phyloP scores from a whole-genome alignment of 2,797 vertebrate genomes.

The Limnodromus scolopaceus region DNA sequence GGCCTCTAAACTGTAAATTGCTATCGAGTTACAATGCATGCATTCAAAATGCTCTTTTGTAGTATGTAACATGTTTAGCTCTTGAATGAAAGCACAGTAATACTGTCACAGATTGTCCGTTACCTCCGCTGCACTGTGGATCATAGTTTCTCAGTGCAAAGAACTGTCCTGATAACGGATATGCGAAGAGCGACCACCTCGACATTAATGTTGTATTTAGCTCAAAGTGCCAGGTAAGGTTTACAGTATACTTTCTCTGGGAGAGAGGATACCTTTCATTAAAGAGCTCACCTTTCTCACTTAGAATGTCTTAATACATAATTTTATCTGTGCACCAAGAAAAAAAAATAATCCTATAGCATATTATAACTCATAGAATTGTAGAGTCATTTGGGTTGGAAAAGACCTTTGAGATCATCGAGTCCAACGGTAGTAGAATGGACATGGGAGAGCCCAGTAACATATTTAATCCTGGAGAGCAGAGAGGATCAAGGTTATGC shows the following conservation, averaged over 20 bases:
- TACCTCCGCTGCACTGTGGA: constrained; percentile 46
- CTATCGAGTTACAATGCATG: not conserved
- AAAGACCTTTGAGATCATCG: not conserved
- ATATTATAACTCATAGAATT: not conserved
- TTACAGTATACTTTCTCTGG: not conserved
- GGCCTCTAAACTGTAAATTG: not conserved
- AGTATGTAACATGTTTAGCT: constrained; percentile 12
- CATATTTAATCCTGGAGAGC: not conserved
- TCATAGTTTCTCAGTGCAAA: not conserved
- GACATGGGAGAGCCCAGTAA: not conserved
- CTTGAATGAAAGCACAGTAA: constrained; percentile 14
- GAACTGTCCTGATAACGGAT: not conserved
- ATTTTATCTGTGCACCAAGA: not conserved
- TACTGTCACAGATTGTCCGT: not conserved
- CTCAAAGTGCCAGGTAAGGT: constrained; percentile 39
- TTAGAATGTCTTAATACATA: not conserved
- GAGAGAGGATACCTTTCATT: constrained; percentile 27
- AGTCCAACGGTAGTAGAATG: not conserved
- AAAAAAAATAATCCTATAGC: not conserved
- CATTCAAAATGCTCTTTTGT: not conserved
- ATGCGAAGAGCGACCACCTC: not conserved
- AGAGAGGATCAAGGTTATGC: not conserved
- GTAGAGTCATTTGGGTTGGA: not conserved
- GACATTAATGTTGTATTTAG: constrained; percentile 24
- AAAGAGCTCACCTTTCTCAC: constrained; percentile 48